phyloP scores from a whole-genome alignment of 2,113 vertebrate genomes.

The Nipponia nippon region DNA sequence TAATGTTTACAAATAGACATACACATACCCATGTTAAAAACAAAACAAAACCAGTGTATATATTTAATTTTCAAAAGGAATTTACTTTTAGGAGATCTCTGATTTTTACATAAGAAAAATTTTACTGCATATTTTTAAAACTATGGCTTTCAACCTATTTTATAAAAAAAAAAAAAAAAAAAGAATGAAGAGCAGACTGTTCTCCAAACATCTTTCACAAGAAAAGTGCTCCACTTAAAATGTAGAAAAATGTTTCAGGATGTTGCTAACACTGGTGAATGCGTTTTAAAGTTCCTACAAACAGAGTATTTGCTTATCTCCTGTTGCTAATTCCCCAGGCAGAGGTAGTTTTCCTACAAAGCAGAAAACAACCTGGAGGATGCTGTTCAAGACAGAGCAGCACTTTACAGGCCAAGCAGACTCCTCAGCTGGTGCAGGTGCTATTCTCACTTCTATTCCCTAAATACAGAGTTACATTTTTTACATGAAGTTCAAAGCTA shows the following conservation, averaged over 20 bases:
- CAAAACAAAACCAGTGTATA: background rate
- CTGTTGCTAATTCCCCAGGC: background rate
- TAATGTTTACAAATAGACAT: background rate
- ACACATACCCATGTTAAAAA: background rate
- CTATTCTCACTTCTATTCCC: background rate
- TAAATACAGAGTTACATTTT: background rate
- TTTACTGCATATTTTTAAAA: background rate
- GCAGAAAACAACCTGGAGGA: background rate
- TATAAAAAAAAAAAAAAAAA: background rate
- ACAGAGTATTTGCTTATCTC: background rate
- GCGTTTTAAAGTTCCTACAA: background rate
- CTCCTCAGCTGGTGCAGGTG: background rate
- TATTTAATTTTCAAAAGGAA: background rate
- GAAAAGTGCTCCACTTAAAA: background rate
- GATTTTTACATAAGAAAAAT: background rate
- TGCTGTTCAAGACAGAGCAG: background rate
- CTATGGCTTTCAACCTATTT: background rate
- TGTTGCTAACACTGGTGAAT: background rate
- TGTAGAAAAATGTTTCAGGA: background rate
- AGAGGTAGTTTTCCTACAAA: background rate
- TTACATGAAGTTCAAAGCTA: background rate
- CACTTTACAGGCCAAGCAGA: background rate
- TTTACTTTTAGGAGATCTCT: background rate
- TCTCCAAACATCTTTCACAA: background rate
- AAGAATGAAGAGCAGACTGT: fast-evolving